Evolutionary conservation across 1,140 invertebrate species (phyloP).

Genomic region (Orchestia grillus): DNA sequence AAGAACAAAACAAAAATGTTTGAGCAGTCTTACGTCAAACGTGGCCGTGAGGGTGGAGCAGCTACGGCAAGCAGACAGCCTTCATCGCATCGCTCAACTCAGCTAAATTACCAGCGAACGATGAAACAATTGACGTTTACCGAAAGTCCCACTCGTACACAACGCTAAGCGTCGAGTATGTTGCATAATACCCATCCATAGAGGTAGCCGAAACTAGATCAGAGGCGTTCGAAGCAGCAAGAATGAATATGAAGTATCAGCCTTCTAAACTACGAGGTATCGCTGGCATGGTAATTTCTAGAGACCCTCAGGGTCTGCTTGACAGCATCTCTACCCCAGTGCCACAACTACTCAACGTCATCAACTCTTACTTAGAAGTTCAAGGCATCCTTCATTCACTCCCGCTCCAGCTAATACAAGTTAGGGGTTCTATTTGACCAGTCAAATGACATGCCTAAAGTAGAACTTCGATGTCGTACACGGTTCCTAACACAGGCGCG

Average conservation of each 20-base stretch:
- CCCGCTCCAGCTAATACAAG: not conserved
- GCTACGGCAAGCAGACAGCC: not conserved
- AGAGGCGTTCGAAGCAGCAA: not conserved
- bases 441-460: not conserved
- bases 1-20: not conserved
- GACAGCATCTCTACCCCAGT: not conserved
- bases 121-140: not conserved
- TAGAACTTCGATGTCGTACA: not conserved
- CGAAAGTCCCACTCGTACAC: not conserved
- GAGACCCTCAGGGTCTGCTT: not conserved
- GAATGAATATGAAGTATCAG: not conserved
- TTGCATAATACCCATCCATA: not conserved
- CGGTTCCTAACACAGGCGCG: not conserved
- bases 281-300: not conserved
- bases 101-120: too few relatives aligned
- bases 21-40: not conserved
- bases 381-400: not conserved
- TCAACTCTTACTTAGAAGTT: not conserved
- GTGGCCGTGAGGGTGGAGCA: not conserved
- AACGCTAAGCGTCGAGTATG: not conserved
- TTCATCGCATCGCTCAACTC: not conserved
- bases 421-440: not conserved
- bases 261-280: too few relatives aligned
- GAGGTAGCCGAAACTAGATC: not conserved
- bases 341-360: not conserved